A percentile compares a stretch with the other conserved stretches of the same genome.
These are phyloP conservation scores for Thyatira batis DNA, from an alignment of 2,888 invertebrate genomes.

Conservation along the genomic window DNA sequence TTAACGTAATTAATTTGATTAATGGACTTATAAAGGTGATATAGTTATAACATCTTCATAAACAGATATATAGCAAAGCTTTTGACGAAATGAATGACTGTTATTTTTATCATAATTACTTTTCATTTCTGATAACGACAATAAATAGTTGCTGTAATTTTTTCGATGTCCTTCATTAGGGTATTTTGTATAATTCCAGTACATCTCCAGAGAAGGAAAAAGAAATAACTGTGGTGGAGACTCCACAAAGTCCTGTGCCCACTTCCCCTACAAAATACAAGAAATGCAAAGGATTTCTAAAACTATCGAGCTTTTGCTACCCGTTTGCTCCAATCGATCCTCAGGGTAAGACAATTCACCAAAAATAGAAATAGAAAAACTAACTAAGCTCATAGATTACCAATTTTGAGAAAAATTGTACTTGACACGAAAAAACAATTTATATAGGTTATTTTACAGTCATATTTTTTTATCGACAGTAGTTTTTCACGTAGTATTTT, in stretches of 20 bases:
- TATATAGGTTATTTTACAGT: too few relatives aligned
- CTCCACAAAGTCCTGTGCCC: constrained; percentile 69
- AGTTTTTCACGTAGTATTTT: too few relatives aligned
- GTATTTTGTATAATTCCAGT: constrained; percentile 23
- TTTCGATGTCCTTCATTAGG: too few relatives aligned
- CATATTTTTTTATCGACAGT: too few relatives aligned
- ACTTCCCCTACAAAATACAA: constrained; percentile 46
- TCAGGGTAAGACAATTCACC: neutral
- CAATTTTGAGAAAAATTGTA: too few relatives aligned
- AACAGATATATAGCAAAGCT: neutral
- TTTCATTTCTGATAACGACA: neutral
- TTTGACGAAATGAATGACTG: neutral
- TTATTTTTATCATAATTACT: neutral
- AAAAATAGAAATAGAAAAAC: neutral
- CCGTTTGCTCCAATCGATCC: constrained; percentile 73
- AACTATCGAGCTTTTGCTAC: constrained; percentile 49
- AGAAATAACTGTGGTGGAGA: constrained; percentile 39
- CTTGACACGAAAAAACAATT: too few relatives aligned
- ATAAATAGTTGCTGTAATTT: too few relatives aligned
- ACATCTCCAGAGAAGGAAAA: constrained; percentile 33
- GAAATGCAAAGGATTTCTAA: constrained; percentile 45
- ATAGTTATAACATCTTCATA: neutral
- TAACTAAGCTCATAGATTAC: too few relatives aligned
- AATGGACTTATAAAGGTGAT: neutral
- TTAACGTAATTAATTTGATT: neutral